phyloP scores from a whole-genome alignment of 2,888 invertebrate species.

The Siphonodentalium dalli region DNA sequence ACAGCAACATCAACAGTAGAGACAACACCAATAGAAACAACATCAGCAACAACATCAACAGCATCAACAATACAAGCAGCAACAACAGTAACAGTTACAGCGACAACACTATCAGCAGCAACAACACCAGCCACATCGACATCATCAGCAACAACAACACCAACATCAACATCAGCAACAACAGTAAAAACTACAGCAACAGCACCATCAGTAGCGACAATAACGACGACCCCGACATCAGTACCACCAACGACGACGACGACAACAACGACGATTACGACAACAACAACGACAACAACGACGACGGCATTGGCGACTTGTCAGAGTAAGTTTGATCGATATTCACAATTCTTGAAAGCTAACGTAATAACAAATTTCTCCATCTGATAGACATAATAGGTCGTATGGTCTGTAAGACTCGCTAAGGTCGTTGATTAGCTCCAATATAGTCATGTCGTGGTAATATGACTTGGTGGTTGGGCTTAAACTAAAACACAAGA shows the following conservation, averaged over 20 bases:
- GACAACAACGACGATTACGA: conserved; percentile 1
- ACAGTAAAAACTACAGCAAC: background rate
- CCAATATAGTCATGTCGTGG: no score
- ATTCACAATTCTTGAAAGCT: no score
- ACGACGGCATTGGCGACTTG: no score
- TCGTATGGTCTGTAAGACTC: no score
- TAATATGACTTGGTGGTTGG: no score
- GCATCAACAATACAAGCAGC: background rate
- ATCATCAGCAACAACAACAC: background rate
- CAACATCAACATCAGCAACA: background rate
- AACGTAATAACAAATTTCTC: no score
- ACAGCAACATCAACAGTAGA: background rate
- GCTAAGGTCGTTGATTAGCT: no score
- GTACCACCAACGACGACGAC: background rate
- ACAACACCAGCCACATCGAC: conserved; percentile 2
- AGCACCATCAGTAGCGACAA: background rate
- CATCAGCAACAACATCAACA: background rate
- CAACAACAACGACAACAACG: background rate
- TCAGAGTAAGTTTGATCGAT: no score
- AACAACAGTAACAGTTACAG: background rate
- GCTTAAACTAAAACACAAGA: no score
- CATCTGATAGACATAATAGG: no score
- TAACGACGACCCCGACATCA: background rate
- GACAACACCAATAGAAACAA: background rate
- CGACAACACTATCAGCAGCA: background rate